Conservation (phyloP, 53 echinoderm and acorn worm genomes). For the Actinopyga echinites region DNA sequence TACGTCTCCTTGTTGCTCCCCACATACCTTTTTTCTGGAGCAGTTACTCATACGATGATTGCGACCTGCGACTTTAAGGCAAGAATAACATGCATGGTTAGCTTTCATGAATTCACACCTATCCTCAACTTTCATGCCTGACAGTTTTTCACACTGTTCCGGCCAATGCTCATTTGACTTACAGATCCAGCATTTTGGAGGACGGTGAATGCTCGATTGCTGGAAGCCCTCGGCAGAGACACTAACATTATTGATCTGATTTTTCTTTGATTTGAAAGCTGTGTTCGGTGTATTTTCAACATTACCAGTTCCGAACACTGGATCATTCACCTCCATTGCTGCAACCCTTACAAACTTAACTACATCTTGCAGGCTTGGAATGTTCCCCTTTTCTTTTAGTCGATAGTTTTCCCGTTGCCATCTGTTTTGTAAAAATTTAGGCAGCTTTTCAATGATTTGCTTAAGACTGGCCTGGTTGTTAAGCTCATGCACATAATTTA, state of each 20-base stretch:
- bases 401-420: conserved; percentile 46
- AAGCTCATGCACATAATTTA: conserved; percentile 41
- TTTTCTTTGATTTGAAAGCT: background rate
- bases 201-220: background rate
- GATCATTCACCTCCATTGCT: conserved; percentile 46
- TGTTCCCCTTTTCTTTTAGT: conserved; percentile 16
- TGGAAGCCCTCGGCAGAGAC: background rate
- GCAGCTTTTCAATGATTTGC: conserved; percentile 42
- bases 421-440: conserved; percentile 53
- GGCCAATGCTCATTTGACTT: conserved; percentile 9
- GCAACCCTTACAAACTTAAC: conserved; percentile 56
- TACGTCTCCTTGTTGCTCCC: background rate
- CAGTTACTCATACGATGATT: conserved; percentile 42
- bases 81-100: conserved; percentile 47
- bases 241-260: conserved; percentile 21
- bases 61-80: conserved; percentile 38
- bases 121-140: conserved; percentile 13
- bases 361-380: conserved; percentile 43
- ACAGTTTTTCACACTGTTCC: conserved; percentile 19
- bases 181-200: background rate
- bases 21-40: conserved; percentile 35
- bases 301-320: conserved; percentile 49
- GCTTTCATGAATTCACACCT: conserved; percentile 4
- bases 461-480: conserved; percentile 41
- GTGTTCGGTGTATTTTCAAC: background rate